Evolutionary conservation across 2,888 invertebrate species (phyloP).

Genomic region (Eurytoma adleriae): DNA sequence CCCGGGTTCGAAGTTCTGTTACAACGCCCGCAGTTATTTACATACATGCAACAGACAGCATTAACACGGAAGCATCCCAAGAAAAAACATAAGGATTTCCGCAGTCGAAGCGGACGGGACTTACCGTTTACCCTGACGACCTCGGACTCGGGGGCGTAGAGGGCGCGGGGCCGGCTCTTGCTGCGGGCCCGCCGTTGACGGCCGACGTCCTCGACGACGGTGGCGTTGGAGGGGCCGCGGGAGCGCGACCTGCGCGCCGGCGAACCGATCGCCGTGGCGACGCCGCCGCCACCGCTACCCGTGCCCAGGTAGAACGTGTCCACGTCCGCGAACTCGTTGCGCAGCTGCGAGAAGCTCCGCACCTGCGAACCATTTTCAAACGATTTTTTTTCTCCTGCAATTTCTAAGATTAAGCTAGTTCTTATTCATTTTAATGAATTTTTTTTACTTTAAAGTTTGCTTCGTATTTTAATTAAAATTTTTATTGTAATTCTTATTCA

Average conservation of each 20-base stretch:
- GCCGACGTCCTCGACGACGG: constrained; percentile 78
- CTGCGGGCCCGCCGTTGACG: constrained; percentile 84
- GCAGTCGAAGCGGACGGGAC: neutral
- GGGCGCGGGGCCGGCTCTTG: constrained; percentile 90
- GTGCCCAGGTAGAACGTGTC: constrained; percentile 92
- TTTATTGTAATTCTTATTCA: too few species aligned
- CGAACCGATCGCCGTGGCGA: constrained; percentile 77
- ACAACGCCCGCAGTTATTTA: neutral
- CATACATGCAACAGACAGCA: too few species aligned
- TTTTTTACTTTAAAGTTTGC: too few species aligned
- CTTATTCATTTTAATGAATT: too few species aligned
- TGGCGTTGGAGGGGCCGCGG: constrained; percentile 75
- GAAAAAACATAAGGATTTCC: too few species aligned
- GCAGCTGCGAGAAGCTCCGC: constrained; percentile 93
- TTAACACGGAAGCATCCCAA: too few species aligned
- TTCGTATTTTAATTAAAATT: too few species aligned
- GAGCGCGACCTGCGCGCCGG: constrained; percentile 83
- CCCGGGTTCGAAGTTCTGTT: neutral
- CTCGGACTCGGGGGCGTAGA: constrained; percentile 90
- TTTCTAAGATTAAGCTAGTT: too few species aligned
- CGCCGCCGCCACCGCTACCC: constrained; percentile 76
- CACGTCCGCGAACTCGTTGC: constrained; percentile 94
- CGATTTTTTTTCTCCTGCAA: neutral
- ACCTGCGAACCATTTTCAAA: constrained; percentile 79
- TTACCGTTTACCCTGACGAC: constrained; percentile 86